Base-by-base conservation (phyloP, 2,888 invertebrate species). In the Leistus spinibarbis region DNA sequence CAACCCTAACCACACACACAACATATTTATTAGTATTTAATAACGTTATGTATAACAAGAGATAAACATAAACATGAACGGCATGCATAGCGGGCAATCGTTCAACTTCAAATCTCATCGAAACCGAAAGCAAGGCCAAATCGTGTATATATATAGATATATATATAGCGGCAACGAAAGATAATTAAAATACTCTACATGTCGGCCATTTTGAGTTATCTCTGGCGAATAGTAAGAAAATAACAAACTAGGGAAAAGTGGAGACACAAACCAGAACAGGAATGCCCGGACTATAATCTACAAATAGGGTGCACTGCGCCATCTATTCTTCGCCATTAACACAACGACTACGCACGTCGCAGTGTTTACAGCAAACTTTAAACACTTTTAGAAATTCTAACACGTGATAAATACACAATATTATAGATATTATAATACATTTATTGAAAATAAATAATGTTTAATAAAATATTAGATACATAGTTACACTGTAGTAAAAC, bases 111-210 rank as follows among this genome's bases (percentile, higher is more conserved):
- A 54, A 72, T 73, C 67, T 67, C 67, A 66, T 73, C 67, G 73
- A 73, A 73, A 73, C 73, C 67, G 73, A 73, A 67, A 73, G 73
- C 73, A 73, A 73, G 73, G 73, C 73, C 73, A 67, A 73, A 73
- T 73, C 67, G 67, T 73, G 67, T 73, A 73, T 73, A n/a, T n/a
- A n/a, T 40, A 40, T 40, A 40, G 7, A 40, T 40, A 40, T 7
- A 40, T 40, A 40, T 40, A 40, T 40, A 40, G 40, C 66, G 73
- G 67, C 73, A 73, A 73, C 73, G 67, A 73, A 73, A 73, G 67
- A 73, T 73, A 73, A 73, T 67, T 73, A 62, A 73, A 72, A 73
- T 73, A 73, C 73, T 73, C 73, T 73, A 73, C 67, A 60, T 73
- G 73, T 73, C 67, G 53, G 73, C 73, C 73, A 73, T 73, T 73